Evolutionary conservation across 2,888 invertebrate species (phyloP).

Genomic region (Drosophila formosana): DNA sequence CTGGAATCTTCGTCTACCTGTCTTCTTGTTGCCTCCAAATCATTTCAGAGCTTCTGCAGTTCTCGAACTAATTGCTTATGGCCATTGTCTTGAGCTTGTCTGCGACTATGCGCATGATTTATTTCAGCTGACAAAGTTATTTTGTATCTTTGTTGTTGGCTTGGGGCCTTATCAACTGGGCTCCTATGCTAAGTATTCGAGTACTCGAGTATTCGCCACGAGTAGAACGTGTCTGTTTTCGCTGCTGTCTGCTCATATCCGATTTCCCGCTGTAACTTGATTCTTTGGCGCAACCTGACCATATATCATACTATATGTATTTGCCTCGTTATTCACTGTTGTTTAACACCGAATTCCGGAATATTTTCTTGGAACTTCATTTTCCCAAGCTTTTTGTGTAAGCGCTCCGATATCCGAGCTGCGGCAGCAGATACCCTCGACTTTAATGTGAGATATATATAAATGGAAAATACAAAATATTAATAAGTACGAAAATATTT

Average conservation of each 20-base stretch:
- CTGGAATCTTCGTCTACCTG: slow-evolving; percentile 1
- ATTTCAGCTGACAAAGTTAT: slow-evolving; percentile 58
- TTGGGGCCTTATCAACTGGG: slow-evolving; percentile 37
- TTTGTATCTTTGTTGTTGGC: slow-evolving; percentile 5
- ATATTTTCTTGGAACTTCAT: slow-evolving; percentile 83
- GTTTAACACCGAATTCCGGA: slow-evolving; percentile 83
- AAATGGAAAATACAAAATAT: no score
- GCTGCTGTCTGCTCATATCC: slow-evolving; percentile 59
- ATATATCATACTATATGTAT: slow-evolving; percentile 31
- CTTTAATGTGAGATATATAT: no score
- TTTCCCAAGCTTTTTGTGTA: slow-evolving; percentile 80
- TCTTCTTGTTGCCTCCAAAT: not conserved
- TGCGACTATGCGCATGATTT: slow-evolving; percentile 18
- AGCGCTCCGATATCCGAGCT: slow-evolving; percentile 40
- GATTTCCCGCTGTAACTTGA: slow-evolving; percentile 52
- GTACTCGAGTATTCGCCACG: slow-evolving; percentile 27
- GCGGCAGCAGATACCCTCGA: slow-evolving; percentile 8
- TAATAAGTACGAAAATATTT: no score
- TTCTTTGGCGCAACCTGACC: slow-evolving; percentile 56
- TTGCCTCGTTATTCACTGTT: slow-evolving; percentile 61
- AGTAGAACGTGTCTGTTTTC: slow-evolving; percentile 56
- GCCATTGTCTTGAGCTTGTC: slow-evolving; percentile 6
- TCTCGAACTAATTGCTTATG: slow-evolving; percentile 24
- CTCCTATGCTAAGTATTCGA: slow-evolving; percentile 22
- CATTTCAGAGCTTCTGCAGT: not conserved